Evolutionary conservation across 2,797 vertebrate species (phyloP).

Genomic region (Bovichtus variegatus): DNA sequence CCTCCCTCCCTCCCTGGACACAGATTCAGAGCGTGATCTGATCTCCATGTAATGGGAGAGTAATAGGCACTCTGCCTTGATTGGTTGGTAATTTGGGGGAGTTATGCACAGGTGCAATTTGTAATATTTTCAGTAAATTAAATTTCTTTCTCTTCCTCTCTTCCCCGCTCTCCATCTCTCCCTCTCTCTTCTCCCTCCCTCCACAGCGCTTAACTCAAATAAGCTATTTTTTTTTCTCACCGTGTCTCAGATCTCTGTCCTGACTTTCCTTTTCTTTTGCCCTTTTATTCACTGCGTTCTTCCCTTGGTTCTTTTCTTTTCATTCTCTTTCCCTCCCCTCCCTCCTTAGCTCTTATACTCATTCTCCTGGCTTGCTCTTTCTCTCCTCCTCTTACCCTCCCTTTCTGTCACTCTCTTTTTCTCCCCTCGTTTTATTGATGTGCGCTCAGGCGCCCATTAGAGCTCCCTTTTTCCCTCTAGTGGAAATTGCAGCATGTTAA

Average conservation of each 20-base stretch:
- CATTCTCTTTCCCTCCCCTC: conserved; percentile 79
- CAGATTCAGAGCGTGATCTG: conserved; percentile 99
- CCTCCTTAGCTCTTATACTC: conserved; percentile 84
- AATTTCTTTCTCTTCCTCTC: conserved; percentile 90
- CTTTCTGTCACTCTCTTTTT: conserved; percentile 66
- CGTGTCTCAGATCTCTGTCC: conserved; percentile 70
- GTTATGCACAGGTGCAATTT: conserved; percentile 99
- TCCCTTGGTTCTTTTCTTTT: conserved; percentile 79
- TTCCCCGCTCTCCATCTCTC: conserved; percentile 47
- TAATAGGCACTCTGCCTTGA: conserved; percentile 99
- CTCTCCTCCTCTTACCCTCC: conserved; percentile 85
- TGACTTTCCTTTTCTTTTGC: conserved; percentile 78
- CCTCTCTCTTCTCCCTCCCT: conserved; percentile 76
- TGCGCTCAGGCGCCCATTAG: conserved; percentile 99
- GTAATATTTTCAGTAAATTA: conserved; percentile 99
- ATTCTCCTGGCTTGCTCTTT: conserved; percentile 61
- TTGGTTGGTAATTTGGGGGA: conserved; percentile 99
- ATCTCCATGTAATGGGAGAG: conserved; percentile 99
- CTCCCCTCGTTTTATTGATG: conserved; percentile 98
- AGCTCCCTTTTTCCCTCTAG: conserved; percentile 99
- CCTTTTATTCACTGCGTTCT: conserved; percentile 65
- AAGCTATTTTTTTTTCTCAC: conserved; percentile 72
- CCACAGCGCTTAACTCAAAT: conserved; percentile 76
- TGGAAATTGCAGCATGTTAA: conserved; percentile 99
- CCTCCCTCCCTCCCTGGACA: conserved; percentile 91